A percentile compares a stretch with the other conserved stretches of the same genome.
phyloP scores from a whole-genome alignment of 2,888 invertebrate species.

The Drosophila nigritarsus region DNA sequence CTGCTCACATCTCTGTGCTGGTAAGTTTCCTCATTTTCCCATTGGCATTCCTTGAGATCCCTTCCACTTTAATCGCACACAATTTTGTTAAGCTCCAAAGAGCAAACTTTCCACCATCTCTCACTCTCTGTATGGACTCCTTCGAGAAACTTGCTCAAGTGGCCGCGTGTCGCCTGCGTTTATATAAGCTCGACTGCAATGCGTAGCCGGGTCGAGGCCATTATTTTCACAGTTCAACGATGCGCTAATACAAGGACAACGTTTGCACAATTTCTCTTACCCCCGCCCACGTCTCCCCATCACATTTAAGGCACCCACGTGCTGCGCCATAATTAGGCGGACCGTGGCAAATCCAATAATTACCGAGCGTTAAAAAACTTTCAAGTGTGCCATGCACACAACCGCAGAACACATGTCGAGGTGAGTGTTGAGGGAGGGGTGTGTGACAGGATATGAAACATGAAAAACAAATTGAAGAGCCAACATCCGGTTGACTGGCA shows the following conservation, averaged over 20 bases:
- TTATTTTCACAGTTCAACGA: constrained; percentile 68
- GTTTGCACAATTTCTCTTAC: constrained; percentile 36
- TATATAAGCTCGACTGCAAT: constrained; percentile 32
- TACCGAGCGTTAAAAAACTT: constrained; percentile 73
- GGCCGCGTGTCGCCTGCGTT: constrained; percentile 40
- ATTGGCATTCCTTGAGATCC: neutral
- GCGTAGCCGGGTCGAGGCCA: constrained; percentile 44
- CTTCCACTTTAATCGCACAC: constrained; percentile 14
- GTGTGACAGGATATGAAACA: constrained; percentile 73
- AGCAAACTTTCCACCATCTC: constrained; percentile 7
- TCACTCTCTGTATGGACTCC: neutral
- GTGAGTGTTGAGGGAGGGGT: constrained; percentile 4
- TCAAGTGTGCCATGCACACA: constrained; percentile 61
- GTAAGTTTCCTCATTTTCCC: neutral
- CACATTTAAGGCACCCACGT: constrained; percentile 49
- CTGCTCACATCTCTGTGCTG: neutral
- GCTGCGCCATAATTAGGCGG: constrained; percentile 67
- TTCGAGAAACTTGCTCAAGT: constrained; percentile 26
- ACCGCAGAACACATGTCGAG: constrained; percentile 71
- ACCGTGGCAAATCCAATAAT: constrained; percentile 73
- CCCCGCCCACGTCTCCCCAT: neutral
- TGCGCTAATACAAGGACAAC: constrained; percentile 65
- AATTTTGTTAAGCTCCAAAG: constrained; percentile 12
- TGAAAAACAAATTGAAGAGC: constrained; percentile 80
- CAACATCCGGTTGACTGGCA: constrained; percentile 68